These are phyloP conservation scores for Lithobates pipiens DNA, from an alignment of 2,797 vertebrate genomes.

Conservation along the genomic window DNA sequence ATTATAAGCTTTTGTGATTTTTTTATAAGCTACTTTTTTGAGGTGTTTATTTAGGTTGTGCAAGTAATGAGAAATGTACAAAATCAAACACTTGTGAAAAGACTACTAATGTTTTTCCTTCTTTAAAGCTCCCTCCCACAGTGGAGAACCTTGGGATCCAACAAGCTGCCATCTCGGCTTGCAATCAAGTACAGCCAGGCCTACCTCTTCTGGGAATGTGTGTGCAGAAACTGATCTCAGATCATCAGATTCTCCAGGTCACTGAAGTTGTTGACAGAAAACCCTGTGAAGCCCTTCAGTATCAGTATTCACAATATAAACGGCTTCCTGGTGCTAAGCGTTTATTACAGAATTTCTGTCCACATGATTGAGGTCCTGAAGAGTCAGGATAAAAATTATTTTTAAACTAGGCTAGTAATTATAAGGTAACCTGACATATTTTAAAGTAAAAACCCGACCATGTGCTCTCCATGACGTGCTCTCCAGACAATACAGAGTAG, in stretches of 20 bases:
- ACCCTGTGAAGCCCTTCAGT: neutral
- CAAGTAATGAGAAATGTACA: neutral
- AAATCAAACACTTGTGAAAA: neutral
- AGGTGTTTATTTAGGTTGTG: neutral
- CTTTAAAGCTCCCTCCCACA: neutral
- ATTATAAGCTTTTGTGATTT: no score
- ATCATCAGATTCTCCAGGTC: constrained; percentile 12
- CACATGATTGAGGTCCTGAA: neutral
- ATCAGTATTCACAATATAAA: neutral
- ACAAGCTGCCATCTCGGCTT: constrained; percentile 5
- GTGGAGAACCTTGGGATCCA: neutral
- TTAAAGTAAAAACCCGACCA: neutral
- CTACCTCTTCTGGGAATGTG: neutral
- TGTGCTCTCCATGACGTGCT: neutral
- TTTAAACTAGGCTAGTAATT: neutral
- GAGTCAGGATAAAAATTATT: neutral
- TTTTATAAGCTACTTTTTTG: no score
- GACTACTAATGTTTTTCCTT: neutral
- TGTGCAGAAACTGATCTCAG: constrained; percentile 2
- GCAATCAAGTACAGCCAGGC: neutral
- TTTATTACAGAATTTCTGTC: neutral
- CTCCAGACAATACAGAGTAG: neutral
- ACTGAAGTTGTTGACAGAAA: constrained; percentile 6
- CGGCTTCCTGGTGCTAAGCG: neutral
- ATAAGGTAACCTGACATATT: constrained; percentile 1